Evolutionary conservation across 2,888 invertebrate species (phyloP).

Genomic region (Coleophora flavipennella): DNA sequence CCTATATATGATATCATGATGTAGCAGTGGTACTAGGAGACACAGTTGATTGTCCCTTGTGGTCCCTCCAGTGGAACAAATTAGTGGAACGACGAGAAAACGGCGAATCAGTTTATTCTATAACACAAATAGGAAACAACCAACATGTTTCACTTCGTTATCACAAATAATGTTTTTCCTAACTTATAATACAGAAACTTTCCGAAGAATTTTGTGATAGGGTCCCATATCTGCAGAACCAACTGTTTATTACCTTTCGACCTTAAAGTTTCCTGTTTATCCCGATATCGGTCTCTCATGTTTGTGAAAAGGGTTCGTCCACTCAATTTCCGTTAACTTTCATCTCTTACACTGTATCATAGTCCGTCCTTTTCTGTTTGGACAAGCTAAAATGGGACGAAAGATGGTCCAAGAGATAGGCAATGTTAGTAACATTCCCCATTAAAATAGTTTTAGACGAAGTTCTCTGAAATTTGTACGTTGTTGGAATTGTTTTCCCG

Average conservation of each 20-base stretch:
- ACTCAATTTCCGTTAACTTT: constrained; percentile 40
- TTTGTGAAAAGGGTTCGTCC: constrained; percentile 39
- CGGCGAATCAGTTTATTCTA: too few relatives aligned
- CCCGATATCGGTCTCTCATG: neutral
- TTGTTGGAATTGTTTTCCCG: constrained; percentile 7
- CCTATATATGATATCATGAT: too few relatives aligned
- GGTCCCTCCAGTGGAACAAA: too few relatives aligned
- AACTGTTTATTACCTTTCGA: constrained; percentile 2
- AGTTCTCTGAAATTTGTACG: constrained; percentile 6
- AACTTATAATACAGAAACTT: too few relatives aligned
- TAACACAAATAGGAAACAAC: too few relatives aligned
- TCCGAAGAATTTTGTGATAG: too few relatives aligned
- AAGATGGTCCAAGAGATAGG: constrained; percentile 18
- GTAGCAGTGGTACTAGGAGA: too few relatives aligned
- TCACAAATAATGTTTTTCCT: too few relatives aligned
- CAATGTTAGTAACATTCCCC: constrained; percentile 33
- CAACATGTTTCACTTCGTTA: too few relatives aligned
- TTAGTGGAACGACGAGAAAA: too few relatives aligned
- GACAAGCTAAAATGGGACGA: constrained; percentile 14
- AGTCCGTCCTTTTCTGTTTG: constrained; percentile 19
- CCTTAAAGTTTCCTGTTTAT: constrained; percentile 17
- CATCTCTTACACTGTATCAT: constrained; percentile 16
- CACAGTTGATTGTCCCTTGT: too few relatives aligned
- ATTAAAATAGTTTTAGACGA: constrained; percentile 38
- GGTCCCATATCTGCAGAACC: neutral